phyloP scores from a whole-genome alignment of 1,140 invertebrate species.

The Drosophila teissieri region DNA sequence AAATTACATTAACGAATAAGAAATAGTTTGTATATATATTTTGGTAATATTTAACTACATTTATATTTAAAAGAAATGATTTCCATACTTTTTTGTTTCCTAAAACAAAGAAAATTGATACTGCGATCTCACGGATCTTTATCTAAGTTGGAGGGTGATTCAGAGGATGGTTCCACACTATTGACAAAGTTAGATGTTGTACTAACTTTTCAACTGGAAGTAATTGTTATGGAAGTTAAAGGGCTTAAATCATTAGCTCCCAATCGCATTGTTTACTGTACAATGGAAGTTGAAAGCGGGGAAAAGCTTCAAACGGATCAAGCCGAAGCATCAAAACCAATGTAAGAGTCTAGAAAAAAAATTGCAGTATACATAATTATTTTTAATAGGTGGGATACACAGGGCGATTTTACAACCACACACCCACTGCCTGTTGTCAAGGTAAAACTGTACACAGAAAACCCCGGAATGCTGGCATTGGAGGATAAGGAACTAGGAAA shows the following conservation, averaged over 20 bases:
- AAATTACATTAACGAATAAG: too few species aligned
- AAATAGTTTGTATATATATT: too few species aligned
- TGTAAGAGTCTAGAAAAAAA: conserved; percentile 87
- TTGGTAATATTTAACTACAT: not conserved
- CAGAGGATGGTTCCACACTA: conserved; percentile 95
- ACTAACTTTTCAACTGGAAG: conserved; percentile 97
- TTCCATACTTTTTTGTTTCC: not conserved
- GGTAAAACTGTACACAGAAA: conserved; percentile 98
- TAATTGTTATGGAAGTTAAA: conserved; percentile 99
- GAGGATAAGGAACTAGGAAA: conserved; percentile 99
- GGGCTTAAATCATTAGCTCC: conserved; percentile 97
- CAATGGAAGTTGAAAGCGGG: conserved; percentile 99
- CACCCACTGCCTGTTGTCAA: conserved; percentile 98
- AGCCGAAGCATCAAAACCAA: conserved; percentile 99
- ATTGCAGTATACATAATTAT: not conserved
- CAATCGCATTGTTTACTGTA: conserved; percentile 99
- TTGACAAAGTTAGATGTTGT: conserved; percentile 98
- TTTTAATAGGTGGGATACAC: conserved; percentile 94
- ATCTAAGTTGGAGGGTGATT: conserved; percentile 94
- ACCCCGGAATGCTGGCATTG: conserved; percentile 97
- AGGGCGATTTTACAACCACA: conserved; percentile 99
- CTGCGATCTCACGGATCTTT: conserved; percentile 95
- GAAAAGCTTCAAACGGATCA: conserved; percentile 99
- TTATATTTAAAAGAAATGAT: not conserved
- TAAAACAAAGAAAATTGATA: conserved; percentile 73